Conservation (phyloP, 1,140 invertebrate species). For the Pachypeltis micranthus region DNA sequence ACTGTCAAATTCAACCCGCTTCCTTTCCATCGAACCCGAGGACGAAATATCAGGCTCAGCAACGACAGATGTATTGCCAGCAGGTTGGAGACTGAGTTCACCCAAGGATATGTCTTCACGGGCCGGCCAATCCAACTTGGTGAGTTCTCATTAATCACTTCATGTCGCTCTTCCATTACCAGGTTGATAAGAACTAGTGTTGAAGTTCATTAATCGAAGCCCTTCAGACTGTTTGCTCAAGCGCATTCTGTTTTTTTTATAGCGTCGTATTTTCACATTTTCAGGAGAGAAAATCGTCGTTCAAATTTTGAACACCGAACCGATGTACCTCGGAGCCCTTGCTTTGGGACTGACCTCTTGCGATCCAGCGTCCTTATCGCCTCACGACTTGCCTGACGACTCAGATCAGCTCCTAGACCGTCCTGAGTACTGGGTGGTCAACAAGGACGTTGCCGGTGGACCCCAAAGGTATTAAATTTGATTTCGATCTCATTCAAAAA, state of each 20-base stretch:
- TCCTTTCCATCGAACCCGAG: slow-evolving; percentile 62
- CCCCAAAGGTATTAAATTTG: too few species aligned
- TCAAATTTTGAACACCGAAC: slow-evolving; percentile 72
- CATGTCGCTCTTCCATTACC: too few species aligned
- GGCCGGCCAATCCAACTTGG: slow-evolving; percentile 68
- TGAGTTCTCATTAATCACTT: slow-evolving; percentile 47
- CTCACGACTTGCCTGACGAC: slow-evolving; percentile 78
- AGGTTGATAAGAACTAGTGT: too few species aligned
- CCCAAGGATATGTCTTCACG: slow-evolving; percentile 90
- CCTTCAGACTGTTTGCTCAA: slow-evolving; percentile 9
- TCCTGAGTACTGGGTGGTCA: slow-evolving; percentile 95
- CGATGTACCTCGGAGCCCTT: slow-evolving; percentile 74
- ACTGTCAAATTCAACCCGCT: slow-evolving; percentile 50
- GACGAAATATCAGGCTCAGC: slow-evolving; percentile 71
- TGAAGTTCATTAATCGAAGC: too few species aligned
- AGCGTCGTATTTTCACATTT: too few species aligned
- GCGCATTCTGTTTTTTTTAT: neutral
- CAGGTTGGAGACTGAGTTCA: slow-evolving; percentile 72
- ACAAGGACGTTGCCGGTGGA: slow-evolving; percentile 76
- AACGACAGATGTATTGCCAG: slow-evolving; percentile 68
- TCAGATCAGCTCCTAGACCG: slow-evolving; percentile 82
- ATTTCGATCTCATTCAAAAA: too few species aligned
- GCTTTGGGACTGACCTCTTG: slow-evolving; percentile 88
- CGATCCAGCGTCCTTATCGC: slow-evolving; percentile 62
- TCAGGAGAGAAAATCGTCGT: slow-evolving; percentile 21